Base-by-base conservation (phyloP, 2,113 vertebrate genomes). In the Chunga burmeisteri region DNA sequence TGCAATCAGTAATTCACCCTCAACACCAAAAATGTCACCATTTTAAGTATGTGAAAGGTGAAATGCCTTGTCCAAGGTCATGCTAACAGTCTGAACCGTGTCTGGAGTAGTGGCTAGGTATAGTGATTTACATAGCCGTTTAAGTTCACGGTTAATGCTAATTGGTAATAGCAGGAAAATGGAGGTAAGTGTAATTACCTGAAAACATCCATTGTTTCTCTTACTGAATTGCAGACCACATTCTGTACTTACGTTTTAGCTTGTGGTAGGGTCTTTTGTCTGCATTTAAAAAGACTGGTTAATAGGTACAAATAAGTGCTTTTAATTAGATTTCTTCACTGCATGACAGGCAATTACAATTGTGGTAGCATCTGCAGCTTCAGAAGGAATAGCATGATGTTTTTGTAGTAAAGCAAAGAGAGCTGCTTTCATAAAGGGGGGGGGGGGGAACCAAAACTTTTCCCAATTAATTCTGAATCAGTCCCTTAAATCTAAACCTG, bases 261-360 rank as follows among this genome's bases (percentile, higher is more conserved):
- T 96, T 95, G 90, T 90, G 63, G 84, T 91, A 72, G 72, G 46
- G 58, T 94, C 90, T 96, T 96, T 88, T 94, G 78, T 96, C 92
- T 94, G 70, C 61, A 27, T 90, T 94, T 95, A 93, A 85, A 91
- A 84, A 88, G 92, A 56, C 56, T 68, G 78, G 70, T 79, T 96
- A 96, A 94, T 90, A 94, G 93, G 84, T 95, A 67, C 68, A 93
- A 95, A 82, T 93, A 79, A 94, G 93, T 75, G 84, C 34, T 44
- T 96, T 96, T 94, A 95, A 93, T 96, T 96, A 80, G 89, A 63
- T 94, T 94, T 90, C 78, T 87, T 88, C 66, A 65, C 53, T 49
- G 63, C 5, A 0, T 93, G 87, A 80, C 93, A 90, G 85, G 58
- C 93, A 93, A 65, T 96, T 96, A 88, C 49, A 75, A 32, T 71